These are phyloP conservation scores for Serinus canaria DNA, from an alignment of 2,113 vertebrate genomes.

Conservation along the genomic window DNA sequence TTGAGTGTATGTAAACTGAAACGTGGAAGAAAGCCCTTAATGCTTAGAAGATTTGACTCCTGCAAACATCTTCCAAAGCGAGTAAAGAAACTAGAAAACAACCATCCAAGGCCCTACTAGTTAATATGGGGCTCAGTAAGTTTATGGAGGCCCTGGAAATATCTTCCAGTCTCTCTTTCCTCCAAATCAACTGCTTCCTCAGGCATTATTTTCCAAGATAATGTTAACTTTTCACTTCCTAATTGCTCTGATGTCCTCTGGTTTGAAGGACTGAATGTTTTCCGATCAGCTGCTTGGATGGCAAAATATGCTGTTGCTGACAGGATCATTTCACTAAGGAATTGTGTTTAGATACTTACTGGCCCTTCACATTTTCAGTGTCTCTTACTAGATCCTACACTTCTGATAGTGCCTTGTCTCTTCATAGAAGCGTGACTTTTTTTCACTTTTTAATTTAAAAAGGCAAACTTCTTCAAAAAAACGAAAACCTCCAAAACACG, in stretches of 20 bases:
- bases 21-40: neutral
- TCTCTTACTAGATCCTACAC: neutral
- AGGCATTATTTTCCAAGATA: neutral
- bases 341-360: neutral
- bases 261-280: neutral
- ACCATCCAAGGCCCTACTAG: neutral
- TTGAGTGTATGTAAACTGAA: neutral
- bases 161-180: neutral
- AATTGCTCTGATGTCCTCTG: neutral
- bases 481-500: accelerated
- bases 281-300: neutral
- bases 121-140: neutral
- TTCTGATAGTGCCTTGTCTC: neutral
- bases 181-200: neutral
- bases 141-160: neutral
- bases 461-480: neutral
- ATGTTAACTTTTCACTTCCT: neutral
- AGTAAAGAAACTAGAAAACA: neutral
- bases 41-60: neutral
- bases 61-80: neutral
- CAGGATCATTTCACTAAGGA: neutral
- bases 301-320: neutral
- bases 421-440: neutral
- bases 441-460: neutral
- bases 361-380: neutral